A percentile compares a stretch with the other conserved stretches of the same genome.
Conservation (phyloP, 2,888 invertebrate genomes). For the Drosophila paranaensis region DNA sequence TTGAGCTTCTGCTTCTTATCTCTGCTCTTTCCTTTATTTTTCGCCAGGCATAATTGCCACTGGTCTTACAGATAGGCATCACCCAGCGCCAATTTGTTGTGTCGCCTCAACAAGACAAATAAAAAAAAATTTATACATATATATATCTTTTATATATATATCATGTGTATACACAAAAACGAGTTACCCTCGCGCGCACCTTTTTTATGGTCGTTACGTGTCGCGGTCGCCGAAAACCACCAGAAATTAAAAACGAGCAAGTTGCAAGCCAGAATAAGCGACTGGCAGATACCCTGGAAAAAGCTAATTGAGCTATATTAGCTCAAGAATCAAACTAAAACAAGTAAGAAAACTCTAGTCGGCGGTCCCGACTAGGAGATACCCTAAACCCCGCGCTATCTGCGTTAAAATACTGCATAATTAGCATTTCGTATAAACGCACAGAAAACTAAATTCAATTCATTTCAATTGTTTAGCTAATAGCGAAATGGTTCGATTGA, state of each 20-base stretch:
- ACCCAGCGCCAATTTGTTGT: constrained; percentile 75
- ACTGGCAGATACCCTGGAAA: constrained; percentile 24
- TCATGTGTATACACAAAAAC: constrained; percentile 33
- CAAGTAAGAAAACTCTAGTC: too few species aligned
- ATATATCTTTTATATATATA: not conserved
- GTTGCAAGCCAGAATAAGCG: not conserved
- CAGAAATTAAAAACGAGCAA: constrained; percentile 25
- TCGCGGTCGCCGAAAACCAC: constrained; percentile 72
- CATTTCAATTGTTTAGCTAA: too few species aligned
- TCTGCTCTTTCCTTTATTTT: constrained; percentile 10
- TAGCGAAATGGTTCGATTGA: too few species aligned
- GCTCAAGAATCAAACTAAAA: too few species aligned
- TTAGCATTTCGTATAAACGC: too few species aligned
- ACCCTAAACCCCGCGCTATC: too few species aligned
- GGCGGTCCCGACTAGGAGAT: too few species aligned
- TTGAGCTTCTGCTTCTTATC: constrained; percentile 20
- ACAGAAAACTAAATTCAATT: too few species aligned
- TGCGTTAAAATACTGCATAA: too few species aligned
- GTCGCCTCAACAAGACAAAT: constrained; percentile 30
- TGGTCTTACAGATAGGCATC: constrained; percentile 81
- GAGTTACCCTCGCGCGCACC: constrained; percentile 79
- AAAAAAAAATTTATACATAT: constrained; percentile 3
- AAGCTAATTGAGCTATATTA: not conserved
- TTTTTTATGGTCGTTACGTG: constrained; percentile 82
- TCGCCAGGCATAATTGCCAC: constrained; percentile 73